Evolutionary conservation across 2,888 invertebrate species (phyloP), one percentile per base, ranked within the genome.

Genomic region (Clitarchus hookeri): DNA sequence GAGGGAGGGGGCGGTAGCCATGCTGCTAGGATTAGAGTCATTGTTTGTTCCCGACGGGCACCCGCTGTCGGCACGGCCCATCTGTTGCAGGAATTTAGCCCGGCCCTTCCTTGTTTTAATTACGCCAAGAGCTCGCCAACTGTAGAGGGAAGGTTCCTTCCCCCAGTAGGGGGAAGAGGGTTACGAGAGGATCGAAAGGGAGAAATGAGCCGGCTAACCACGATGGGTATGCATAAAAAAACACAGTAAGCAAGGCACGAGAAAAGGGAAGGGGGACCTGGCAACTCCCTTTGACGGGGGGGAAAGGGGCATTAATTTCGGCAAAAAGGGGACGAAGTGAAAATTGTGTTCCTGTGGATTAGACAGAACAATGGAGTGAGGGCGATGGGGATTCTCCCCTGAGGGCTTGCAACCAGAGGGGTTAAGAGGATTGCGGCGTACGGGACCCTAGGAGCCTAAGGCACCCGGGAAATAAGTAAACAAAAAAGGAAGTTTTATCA

Each of bases 151-250:
- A 23, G 65, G n/a, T 19, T 8, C n/a, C 65, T n/a, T 65, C n/a
- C 23, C 8, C n/a, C 65, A 12, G 11, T 16, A 16, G 65, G 19
- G 16, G 65, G 65, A 19, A 23, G n/a, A 3, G 65, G n/a, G 65
- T n/a, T 65, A n/a, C 23, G 19, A 65, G 65, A 65, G 23, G 65
- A 19, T 65, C 65, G 65, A 6, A n/a, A 23, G 65, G 65, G 65
- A 65, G 65, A 65, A 65, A 65, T 65, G 65, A 65, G 65, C 65
- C 65, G 65, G 65, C 65, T 65, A 65, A 65, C 65, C 65, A 65
- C 65, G 23, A n/a, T n/a, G 23, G 65, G 65, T 2, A 19, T n/a
- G 65, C 65, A n/a, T 11, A 23, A 65, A 65, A 65, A 65, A 65
- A 19, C 65, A 19, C 23, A 23, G 65, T 65, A 65, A 65, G 65